Base-by-base conservation (phyloP, 2,113 vertebrate species). In the Dermatemys mawii region DNA sequence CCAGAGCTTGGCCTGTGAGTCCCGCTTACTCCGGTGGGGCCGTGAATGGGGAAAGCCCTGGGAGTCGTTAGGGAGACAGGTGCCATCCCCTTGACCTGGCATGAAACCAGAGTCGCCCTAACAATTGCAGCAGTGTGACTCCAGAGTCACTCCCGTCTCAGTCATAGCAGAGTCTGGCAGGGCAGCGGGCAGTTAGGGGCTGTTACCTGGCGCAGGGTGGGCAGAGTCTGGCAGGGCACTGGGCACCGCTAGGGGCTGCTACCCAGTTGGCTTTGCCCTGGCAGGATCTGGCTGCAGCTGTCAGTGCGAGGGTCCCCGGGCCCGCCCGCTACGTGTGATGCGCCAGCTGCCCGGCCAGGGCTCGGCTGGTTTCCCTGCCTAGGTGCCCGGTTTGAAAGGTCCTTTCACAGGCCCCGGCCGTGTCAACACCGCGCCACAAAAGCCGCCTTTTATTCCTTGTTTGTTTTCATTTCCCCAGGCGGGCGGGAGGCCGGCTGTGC, bases 381-480 rank as follows among this genome's bases (percentile, higher is more conserved):
- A 86, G 78, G 78, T 50, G 53, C 75, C 63, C 49, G 12, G 41
- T 75, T 50, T 86, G 83, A 96, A 95, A 95, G 94, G 95, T 93
- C 95, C 90, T 97, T 97, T 97, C 95, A 97, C 93, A 96, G 93
- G 93, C 94, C 87, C 91, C 89, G 96, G 96, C 93, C 94, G 90
- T 97, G 95, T 96, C 97, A 97, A 94, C 63, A 87, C 89, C 27
- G 88, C 44, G 81, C 96, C 91, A 97, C 96, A 97, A 96, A 98
- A 97, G 95, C 90, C 93, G 91, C 89, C 94, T 97, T 97, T 97
- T 95, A 96, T 96, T 96, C 96, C 95, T 94, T 97, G 97, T 97
- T 97, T 97, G 97, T 97, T 97, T 97, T 97, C 96, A 94, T 97
- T 96, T n/a, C 95, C 96, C 93, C 86, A 90, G 2, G 6, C 90